A percentile compares a stretch with the other conserved stretches of the same genome.
Conservation (phyloP, 2,797 vertebrate genomes). For the Eulemur rubriventer region DNA sequence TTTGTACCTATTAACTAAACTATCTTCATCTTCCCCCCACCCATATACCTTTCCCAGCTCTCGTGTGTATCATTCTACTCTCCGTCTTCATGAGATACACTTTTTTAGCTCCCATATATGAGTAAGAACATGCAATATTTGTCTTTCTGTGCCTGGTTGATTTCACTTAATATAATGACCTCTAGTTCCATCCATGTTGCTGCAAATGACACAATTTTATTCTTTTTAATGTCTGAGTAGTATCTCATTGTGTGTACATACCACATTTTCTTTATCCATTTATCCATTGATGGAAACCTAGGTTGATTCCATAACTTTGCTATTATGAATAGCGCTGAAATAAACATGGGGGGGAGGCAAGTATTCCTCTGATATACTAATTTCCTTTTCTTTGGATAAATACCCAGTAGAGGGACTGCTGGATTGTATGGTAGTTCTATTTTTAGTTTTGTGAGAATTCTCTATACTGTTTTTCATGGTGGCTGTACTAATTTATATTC, state of each 20-base stretch:
- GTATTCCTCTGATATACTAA: background rate
- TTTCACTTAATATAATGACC: no score
- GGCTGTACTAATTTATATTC: background rate
- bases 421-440: background rate
- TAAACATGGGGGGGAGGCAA: background rate
- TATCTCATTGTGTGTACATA: background rate
- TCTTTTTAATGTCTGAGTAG: background rate
- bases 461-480: background rate
- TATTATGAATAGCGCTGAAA: background rate
- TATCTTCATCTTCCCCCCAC: background rate
- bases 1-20: background rate
- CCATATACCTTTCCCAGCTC: no score
- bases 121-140: no score
- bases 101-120: no score
- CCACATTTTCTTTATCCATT: background rate
- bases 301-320: background rate
- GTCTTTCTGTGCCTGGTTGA: no score
- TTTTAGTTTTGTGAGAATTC: background rate
- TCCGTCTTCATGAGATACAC: no score
- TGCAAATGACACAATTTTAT: background rate
- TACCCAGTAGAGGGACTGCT: background rate
- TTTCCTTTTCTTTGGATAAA: background rate
- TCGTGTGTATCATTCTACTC: no score
- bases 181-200: background rate
- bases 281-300: background rate